A percentile compares a stretch with the other conserved stretches of the same genome.
phyloP scores from a whole-genome alignment of 2,113 vertebrate genomes.

The Plecturocebus donacophilus region DNA sequence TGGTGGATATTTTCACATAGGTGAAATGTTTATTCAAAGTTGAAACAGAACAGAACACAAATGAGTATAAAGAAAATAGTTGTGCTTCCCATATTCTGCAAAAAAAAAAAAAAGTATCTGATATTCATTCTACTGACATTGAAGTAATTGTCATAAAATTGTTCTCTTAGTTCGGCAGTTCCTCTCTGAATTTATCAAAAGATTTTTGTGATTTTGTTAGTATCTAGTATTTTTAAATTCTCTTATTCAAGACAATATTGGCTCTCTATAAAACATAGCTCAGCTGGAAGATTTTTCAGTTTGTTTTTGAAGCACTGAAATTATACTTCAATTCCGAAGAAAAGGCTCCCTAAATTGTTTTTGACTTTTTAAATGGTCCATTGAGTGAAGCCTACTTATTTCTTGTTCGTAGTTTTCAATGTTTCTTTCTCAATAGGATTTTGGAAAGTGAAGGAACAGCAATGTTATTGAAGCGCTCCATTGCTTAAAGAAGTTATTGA shows the following conservation, averaged over 20 bases:
- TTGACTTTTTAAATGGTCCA: constrained; percentile 32
- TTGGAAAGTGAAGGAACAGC: constrained; percentile 18
- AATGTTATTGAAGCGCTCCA: not conserved
- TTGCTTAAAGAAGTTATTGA: constrained; percentile 25
- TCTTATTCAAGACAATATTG: not conserved
- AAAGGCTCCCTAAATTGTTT: not conserved
- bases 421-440: constrained; percentile 13
- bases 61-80: not conserved
- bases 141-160: not conserved
- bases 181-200: not conserved
- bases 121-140: not conserved
- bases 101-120: not conserved
- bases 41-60: constrained; percentile 21
- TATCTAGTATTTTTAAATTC: not conserved
- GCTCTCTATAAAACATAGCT: not conserved
- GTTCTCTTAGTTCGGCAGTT: constrained; percentile 4
- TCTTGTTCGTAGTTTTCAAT: constrained; percentile 4
- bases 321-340: not conserved
- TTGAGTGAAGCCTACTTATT: not conserved
- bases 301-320: not conserved
- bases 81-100: not conserved
- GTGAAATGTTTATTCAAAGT: constrained; percentile 1
- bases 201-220: constrained; percentile 3
- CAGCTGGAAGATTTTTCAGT: not conserved
- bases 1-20: not conserved